A percentile compares a stretch with the other conserved stretches of the same genome.
These are phyloP conservation scores for Propsilocerus akamusi DNA, from an alignment of 1,140 invertebrate genomes.

Conservation along the genomic window DNA sequence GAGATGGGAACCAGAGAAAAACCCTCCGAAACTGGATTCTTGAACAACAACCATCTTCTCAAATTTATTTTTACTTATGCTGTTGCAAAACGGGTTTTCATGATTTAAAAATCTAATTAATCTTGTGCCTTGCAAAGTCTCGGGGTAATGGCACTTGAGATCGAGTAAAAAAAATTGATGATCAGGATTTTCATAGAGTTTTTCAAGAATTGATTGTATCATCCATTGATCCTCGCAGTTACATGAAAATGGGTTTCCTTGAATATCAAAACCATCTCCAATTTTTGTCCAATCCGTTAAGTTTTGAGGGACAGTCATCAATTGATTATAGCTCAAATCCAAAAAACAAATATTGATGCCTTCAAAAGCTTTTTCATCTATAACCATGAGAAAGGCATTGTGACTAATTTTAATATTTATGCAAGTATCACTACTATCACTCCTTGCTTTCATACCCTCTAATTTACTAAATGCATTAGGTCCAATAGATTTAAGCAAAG, in stretches of 20 bases:
- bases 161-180: neutral
- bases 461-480: neutral
- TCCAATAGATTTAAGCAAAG: neutral
- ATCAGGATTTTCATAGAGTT: neutral
- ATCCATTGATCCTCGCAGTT: neutral
- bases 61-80: neutral
- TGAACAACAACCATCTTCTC: no score
- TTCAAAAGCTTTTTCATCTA: neutral
- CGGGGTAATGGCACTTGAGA: neutral
- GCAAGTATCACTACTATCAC: neutral
- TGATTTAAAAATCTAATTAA: neutral
- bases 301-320: neutral
- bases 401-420: neutral
- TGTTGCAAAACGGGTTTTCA: neutral
- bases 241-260: conserved; percentile 5
- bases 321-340: conserved; percentile 5
- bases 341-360: neutral
- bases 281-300: neutral
- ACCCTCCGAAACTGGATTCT: neutral
- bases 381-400: neutral
- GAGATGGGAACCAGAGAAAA: neutral
- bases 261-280: neutral
- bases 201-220: neutral
- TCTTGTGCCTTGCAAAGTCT: neutral
- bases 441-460: neutral